Evolutionary conservation across 2,888 invertebrate species (phyloP), one percentile per base, ranked within the genome.

Genomic region (Podabrus alpinus): DNA sequence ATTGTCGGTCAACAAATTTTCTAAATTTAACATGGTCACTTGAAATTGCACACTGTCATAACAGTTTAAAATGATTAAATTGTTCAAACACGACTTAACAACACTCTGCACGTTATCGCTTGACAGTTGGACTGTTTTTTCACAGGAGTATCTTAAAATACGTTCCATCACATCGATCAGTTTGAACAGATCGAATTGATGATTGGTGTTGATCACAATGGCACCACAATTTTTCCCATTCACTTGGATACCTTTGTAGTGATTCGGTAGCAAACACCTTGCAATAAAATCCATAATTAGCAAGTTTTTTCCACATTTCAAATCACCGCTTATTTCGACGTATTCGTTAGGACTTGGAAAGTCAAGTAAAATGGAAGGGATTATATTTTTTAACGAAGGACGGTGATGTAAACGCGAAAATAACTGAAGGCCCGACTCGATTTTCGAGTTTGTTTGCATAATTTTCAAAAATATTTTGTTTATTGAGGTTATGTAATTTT

Each of bases 171-270:
- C 76, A 25, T 84, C 80, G 10, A 84, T 79, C 19, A 90, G 82
- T 72, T 86, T 85, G 10, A 85, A 80, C 4, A 87, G 75, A 77
- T 86, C 83, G 72, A 90, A 89, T 75, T 90, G 89, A 79, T 89
- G 88, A 77, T 89, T 88, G 1, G 88, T 87, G 79, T 90, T 88
- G 62, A 91, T 84, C 9, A 90, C 82, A 15, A 90, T 78, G 1
- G 88, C 88, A 64, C 86, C 85, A 17, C 87, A 84, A 72, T 87
- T 83, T 21, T 88, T 86, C 1, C 90, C 90, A 15, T 86, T 86
- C 62, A 88, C 80, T 11, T 74, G n/a, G 21, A 84, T 70, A 9
- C 77, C 81, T 21, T 82, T 76, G 66, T 83, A 84, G 10, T 77
- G 77, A 11, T 80, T 75, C 0, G 90, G 89, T 11, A 89, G 81